Percentiles rank a stretch among this genome's conserved stretches.
These are phyloP conservation scores for Sebastiscus tertius DNA, from an alignment of 2,797 vertebrate species.

Conservation along the genomic window DNA sequence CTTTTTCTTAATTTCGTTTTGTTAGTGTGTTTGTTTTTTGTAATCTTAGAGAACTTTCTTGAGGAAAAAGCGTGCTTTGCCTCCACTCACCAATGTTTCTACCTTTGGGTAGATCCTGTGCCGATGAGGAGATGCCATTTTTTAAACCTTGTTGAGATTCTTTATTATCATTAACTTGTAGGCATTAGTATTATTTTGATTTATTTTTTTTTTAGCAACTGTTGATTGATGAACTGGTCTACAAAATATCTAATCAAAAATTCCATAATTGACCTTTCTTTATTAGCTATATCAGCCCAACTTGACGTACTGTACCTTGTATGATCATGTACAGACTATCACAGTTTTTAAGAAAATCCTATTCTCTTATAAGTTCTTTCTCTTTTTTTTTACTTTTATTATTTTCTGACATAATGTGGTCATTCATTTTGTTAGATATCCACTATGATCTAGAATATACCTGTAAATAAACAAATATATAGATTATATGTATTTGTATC, in stretches of 20 bases:
- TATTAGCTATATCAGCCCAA: slow-evolving; percentile 44
- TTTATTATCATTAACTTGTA: slow-evolving; percentile 61
- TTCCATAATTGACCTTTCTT: slow-evolving; percentile 45
- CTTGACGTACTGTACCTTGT: slow-evolving; percentile 67
- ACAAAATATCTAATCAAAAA: slow-evolving; percentile 60
- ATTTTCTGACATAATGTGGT: slow-evolving; percentile 70
- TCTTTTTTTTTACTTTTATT: slow-evolving; percentile 45
- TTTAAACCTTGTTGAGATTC: slow-evolving; percentile 50
- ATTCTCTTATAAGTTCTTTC: slow-evolving; percentile 12
- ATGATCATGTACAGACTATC: slow-evolving; percentile 67
- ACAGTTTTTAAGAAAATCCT: slow-evolving; percentile 51
- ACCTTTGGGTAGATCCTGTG: slow-evolving; percentile 57
- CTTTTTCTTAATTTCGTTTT: slow-evolving; percentile 43
- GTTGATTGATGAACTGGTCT: slow-evolving; percentile 58
- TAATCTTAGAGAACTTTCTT: slow-evolving; percentile 58
- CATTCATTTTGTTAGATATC: slow-evolving; percentile 81
- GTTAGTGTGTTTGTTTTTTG: slow-evolving; percentile 49
- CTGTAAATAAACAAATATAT: slow-evolving; percentile 89
- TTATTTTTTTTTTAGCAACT: slow-evolving; percentile 57
- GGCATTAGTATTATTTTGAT: slow-evolving; percentile 51
- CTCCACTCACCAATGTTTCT: slow-evolving; percentile 46
- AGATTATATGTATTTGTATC: slow-evolving; percentile 88
- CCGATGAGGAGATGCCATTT: slow-evolving; percentile 66
- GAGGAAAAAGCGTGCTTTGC: slow-evolving; percentile 25
- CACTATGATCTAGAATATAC: slow-evolving; percentile 82